Evolutionary conservation across 2,888 invertebrate species (phyloP).

Genomic region (Apamea crenata): DNA sequence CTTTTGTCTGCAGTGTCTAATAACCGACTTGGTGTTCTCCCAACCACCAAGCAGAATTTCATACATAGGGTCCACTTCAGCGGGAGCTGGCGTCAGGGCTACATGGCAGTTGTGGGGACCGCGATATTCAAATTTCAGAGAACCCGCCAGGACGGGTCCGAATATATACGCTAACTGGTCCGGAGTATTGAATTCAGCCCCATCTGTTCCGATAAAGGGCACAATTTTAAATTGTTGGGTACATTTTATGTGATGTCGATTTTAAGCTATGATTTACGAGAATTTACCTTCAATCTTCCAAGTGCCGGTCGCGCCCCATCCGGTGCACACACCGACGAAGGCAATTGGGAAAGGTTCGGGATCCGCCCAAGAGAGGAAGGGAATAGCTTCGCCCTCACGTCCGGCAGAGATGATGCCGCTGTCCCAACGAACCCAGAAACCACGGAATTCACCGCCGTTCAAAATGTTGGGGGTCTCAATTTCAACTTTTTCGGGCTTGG

Average conservation of each 20-base stretch:
- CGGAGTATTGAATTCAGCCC: constrained; percentile 89
- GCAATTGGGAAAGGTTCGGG: constrained; percentile 93
- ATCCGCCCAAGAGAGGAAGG: constrained; percentile 94
- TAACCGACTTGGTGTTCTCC: constrained; percentile 92
- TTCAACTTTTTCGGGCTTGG: constrained; percentile 94
- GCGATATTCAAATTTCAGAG: constrained; percentile 90
- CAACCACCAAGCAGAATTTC: constrained; percentile 93
- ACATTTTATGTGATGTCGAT: constrained; percentile 79
- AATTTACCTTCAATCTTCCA: constrained; percentile 95
- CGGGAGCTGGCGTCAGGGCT: constrained; percentile 89
- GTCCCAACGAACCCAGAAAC: constrained; percentile 96
- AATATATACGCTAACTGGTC: constrained; percentile 91
- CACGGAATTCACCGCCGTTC: constrained; percentile 93
- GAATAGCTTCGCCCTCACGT: constrained; percentile 92
- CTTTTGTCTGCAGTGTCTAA: constrained; percentile 91
- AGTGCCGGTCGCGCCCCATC: constrained; percentile 95
- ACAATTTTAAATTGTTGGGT: constrained; percentile 84
- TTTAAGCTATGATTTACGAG: constrained; percentile 10
- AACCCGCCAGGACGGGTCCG: constrained; percentile 89
- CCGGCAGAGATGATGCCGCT: constrained; percentile 93
- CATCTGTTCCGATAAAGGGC: constrained; percentile 85
- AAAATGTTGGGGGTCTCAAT: constrained; percentile 93
- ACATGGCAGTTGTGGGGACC: constrained; percentile 92
- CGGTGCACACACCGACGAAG: constrained; percentile 95
- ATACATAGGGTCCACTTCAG: constrained; percentile 91